Conservation (phyloP, 2,888 invertebrate genomes). For the Scaptomyza parva region DNA sequence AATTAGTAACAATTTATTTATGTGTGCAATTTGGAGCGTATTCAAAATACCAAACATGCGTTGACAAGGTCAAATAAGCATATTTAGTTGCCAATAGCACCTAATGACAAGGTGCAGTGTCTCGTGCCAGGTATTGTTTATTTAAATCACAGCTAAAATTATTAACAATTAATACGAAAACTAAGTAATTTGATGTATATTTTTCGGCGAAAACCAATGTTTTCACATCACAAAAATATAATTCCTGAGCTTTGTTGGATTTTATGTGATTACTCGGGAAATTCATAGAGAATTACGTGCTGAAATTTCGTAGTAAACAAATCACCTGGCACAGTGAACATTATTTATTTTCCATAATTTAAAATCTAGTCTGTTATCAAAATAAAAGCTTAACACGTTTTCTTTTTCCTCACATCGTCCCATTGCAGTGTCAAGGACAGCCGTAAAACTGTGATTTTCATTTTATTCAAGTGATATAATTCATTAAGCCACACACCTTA, state of each 20-base stretch:
- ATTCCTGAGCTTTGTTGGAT: conserved; percentile 3
- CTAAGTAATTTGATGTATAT: not conserved
- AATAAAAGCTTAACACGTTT: not conserved
- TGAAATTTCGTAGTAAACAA: conserved; percentile 12
- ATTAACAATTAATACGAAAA: no score
- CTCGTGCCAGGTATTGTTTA: not conserved
- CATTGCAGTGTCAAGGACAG: not conserved
- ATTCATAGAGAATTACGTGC: conserved; percentile 24
- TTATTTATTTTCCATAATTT: not conserved
- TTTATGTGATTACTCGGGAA: conserved; percentile 16
- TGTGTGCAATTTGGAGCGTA: conserved; percentile 61
- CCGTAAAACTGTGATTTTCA: conserved; percentile 26
- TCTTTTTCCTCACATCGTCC: not conserved
- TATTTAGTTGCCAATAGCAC: conserved; percentile 33
- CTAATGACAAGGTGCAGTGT: not conserved
- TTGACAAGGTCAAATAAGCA: conserved; percentile 51
- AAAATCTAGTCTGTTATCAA: conserved; percentile 14
- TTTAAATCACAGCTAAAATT: not conserved
- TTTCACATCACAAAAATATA: not conserved
- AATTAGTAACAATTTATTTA: conserved; percentile 74
- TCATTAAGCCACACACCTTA: conserved; percentile 61
- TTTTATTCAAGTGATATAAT: conserved; percentile 61
- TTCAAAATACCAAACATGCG: conserved; percentile 48
- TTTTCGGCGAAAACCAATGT: not conserved
- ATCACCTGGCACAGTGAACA: not conserved